Base-by-base conservation (phyloP, 2,888 invertebrate genomes). In the Dicranocentrus wangi region DNA sequence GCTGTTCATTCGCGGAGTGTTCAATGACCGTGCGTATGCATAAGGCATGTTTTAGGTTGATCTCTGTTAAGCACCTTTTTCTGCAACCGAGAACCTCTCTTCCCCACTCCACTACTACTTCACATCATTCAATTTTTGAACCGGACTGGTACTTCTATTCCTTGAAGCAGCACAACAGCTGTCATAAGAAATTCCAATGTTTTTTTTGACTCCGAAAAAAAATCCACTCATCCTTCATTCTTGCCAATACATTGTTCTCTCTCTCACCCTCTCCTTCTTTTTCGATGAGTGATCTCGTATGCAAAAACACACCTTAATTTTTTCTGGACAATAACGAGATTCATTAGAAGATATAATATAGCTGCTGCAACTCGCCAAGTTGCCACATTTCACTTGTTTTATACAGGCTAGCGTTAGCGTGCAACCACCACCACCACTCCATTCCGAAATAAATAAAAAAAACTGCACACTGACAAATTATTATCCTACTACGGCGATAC, bases 21-120 rank as follows among this genome's bases (percentile, higher is more conserved):
- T 78, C 82, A 82, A 58, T 82, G 82, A 75, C 70, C 82, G 78
- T 25, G 71, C 43, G 27, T 78, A 70, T 70, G 78, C 78, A 55
- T 70, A 78, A 39, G 78, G 78, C 78, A 78, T 78, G 23, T 53
- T 78, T 78, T 65, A 42, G 61, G 51, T 61, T 77, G 39, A 51
- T 60, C n/a, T 42, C 51, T 51, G 15, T 55, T 5, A 23, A 55
- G n/a, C 47, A 47, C n/a, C n/a, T n/a, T n/a, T n/a, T n/a, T n/a
- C n/a, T n/a, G n/a, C n/a, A n/a, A n/a, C n/a, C n/a, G n/a, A n/a
- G n/a, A n/a, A n/a, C n/a, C n/a, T n/a, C n/a, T n/a, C n/a, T n/a
- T n/a, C n/a, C n/a, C n/a, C 39, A 39, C 39, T 39, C 39, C 39
- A 51, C 51, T 7, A 21, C 53, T 53, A 53, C 53, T 53, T 53